A percentile compares a stretch with the other conserved stretches of the same genome.
Evolutionary conservation across 2,113 vertebrate species (phyloP).

Genomic region (Peromyscus polionotus): DNA sequence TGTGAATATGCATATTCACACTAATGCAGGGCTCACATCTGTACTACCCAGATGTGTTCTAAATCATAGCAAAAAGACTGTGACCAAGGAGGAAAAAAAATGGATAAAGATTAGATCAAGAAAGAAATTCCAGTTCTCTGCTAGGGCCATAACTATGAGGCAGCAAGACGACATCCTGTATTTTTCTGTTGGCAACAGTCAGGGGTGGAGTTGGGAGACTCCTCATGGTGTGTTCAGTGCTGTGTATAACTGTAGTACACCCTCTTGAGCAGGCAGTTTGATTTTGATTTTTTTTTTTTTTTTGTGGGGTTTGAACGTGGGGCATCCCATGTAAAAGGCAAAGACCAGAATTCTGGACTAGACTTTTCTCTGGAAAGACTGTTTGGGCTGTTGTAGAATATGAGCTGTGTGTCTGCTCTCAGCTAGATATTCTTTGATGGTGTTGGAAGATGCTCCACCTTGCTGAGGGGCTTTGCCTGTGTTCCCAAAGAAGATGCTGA

Average conservation of each 20-base stretch:
- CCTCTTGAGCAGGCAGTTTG: neutral
- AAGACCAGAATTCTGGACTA: neutral
- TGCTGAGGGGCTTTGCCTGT: neutral
- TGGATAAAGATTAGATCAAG: neutral
- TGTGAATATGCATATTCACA: neutral
- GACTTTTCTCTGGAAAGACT: too few species aligned
- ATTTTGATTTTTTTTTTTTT: neutral
- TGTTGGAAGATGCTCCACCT: neutral
- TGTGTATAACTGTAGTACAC: neutral
- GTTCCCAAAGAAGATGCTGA: neutral
- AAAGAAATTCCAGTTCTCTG: neutral
- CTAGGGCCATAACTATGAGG: neutral
- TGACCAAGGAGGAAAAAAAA: neutral
- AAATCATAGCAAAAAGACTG: neutral
- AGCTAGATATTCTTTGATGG: neutral
- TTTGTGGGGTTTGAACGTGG: neutral
- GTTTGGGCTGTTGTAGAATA: too few species aligned
- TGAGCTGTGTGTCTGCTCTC: neutral
- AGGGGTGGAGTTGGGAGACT: neutral
- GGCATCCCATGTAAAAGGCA: neutral
- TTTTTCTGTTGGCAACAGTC: neutral
- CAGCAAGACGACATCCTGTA: neutral
- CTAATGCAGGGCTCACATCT: neutral
- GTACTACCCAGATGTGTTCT: neutral
- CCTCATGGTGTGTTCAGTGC: neutral